phyloP scores from a whole-genome alignment of 2,888 invertebrate genomes.

The Liopterus haemorrhoidalis region DNA sequence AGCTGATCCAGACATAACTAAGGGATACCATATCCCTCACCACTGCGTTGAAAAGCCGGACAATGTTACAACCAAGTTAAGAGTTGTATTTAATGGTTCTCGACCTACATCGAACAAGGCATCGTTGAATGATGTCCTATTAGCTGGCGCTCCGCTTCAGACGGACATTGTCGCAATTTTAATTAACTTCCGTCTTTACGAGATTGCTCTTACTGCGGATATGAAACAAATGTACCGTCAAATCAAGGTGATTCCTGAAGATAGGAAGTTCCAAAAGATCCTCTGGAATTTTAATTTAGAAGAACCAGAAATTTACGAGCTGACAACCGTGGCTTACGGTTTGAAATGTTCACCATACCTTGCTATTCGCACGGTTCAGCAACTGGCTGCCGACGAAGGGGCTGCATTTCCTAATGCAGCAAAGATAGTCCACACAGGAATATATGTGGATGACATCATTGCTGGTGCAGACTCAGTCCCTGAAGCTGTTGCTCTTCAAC shows the following conservation, averaged over 20 bases:
- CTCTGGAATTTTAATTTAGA: slow-evolving; percentile 11
- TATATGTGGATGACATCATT: slow-evolving; percentile 15
- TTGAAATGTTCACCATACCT: slow-evolving; percentile 6
- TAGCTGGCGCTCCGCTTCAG: slow-evolving; percentile 12
- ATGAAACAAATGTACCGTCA: slow-evolving; percentile 26
- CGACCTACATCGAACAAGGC: neutral
- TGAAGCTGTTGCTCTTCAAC: too few relatives aligned
- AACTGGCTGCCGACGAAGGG: slow-evolving; percentile 11
- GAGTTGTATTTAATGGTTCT: neutral
- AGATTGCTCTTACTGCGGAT: slow-evolving; percentile 14
- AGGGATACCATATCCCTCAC: too few relatives aligned
- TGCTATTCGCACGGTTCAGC: slow-evolving; percentile 9
- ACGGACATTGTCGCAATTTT: slow-evolving; percentile 9
- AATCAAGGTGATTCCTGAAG: slow-evolving; percentile 20
- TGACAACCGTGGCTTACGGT: slow-evolving; percentile 12
- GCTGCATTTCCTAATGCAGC: slow-evolving; percentile 4
- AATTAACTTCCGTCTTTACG: slow-evolving; percentile 10
- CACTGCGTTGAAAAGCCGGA: too few relatives aligned
- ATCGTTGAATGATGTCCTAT: slow-evolving; percentile 5
- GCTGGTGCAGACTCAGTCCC: neutral
- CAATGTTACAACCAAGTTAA: too few relatives aligned
- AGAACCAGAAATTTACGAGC: slow-evolving; percentile 4
- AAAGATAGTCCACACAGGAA: slow-evolving; percentile 1
- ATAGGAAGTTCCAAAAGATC: slow-evolving; percentile 22
- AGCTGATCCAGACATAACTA: too few relatives aligned